Evolutionary conservation across 2,888 invertebrate species (phyloP).

Genomic region (Watsonalla cultraria): DNA sequence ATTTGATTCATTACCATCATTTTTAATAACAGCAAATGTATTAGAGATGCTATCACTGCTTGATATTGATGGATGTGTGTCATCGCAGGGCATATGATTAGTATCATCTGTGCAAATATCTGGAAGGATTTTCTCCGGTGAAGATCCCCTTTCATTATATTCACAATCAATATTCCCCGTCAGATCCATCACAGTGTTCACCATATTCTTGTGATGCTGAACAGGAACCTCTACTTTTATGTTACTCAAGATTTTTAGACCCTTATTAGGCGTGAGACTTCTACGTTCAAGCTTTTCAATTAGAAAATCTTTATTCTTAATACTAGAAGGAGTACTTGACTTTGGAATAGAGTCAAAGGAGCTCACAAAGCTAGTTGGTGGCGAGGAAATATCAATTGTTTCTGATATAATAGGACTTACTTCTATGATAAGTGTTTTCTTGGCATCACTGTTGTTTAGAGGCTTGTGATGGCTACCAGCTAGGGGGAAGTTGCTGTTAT

Average conservation of each 20-base stretch:
- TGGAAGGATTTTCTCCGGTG: conserved; percentile 63
- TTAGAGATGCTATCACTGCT: conserved; percentile 48
- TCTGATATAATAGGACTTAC: conserved; percentile 52
- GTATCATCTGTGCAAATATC: conserved; percentile 55
- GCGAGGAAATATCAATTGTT: conserved; percentile 15
- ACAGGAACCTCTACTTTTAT: conserved; percentile 76
- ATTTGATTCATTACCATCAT: conserved; percentile 54
- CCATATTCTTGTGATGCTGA: conserved; percentile 66
- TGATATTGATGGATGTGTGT: conserved; percentile 42
- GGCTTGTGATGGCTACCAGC: conserved; percentile 37
- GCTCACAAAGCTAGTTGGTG: conserved; percentile 16
- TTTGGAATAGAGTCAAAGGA: conserved; percentile 13
- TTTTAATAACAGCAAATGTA: conserved; percentile 69
- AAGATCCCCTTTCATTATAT: conserved; percentile 38
- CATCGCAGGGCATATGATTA: conserved; percentile 42
- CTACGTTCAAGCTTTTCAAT: conserved; percentile 34
- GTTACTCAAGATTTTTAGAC: conserved; percentile 74
- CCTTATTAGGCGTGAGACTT: conserved; percentile 49
- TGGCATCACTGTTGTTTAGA: conserved; percentile 40
- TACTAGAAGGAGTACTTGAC: not conserved
- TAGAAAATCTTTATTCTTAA: conserved; percentile 18
- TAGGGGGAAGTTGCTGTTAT: conserved; percentile 32
- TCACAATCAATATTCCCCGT: conserved; percentile 58
- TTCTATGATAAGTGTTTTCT: conserved; percentile 65
- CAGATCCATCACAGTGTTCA: conserved; percentile 68